These are phyloP conservation scores for Acleris cristana DNA, from an alignment of 2,888 invertebrate species.

Conservation along the genomic window DNA sequence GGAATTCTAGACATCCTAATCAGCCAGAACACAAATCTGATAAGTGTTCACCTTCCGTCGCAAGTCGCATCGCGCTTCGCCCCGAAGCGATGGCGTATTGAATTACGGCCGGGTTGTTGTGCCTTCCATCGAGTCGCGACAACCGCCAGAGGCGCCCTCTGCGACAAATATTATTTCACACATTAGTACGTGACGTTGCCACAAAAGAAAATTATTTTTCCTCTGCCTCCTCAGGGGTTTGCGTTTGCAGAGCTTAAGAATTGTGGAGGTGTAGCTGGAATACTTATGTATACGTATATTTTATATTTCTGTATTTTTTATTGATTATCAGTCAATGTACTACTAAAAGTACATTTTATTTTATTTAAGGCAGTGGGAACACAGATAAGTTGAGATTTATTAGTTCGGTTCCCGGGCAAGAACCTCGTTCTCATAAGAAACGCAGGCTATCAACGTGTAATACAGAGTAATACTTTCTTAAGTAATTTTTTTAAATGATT, in stretches of 20 bases:
- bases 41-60: slow-evolving; percentile 47
- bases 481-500: too few species aligned
- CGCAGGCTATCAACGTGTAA: too few species aligned
- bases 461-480: too few species aligned
- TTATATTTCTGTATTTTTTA: background rate
- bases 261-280: background rate
- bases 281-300: background rate
- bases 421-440: too few species aligned
- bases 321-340: too few species aligned
- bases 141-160: slow-evolving; percentile 61
- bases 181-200: slow-evolving; percentile 61
- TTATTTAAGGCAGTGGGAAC: too few species aligned
- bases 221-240: slow-evolving; percentile 46
- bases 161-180: slow-evolving; percentile 70
- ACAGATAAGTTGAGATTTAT: too few species aligned
- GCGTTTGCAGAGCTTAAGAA: slow-evolving; percentile 35
- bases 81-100: slow-evolving; percentile 56
- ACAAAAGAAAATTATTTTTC: slow-evolving; percentile 56
- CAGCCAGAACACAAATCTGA: slow-evolving; percentile 10
- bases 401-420: too few species aligned
- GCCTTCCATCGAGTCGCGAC: slow-evolving; percentile 45
- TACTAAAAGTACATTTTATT: too few species aligned
- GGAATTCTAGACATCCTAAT: background rate
- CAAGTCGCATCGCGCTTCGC: slow-evolving; percentile 44
- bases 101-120: slow-evolving; percentile 50